A percentile compares a stretch with the other conserved stretches of the same genome.
Conservation (phyloP, 1,140 invertebrate species). For the Dryas iulia region DNA sequence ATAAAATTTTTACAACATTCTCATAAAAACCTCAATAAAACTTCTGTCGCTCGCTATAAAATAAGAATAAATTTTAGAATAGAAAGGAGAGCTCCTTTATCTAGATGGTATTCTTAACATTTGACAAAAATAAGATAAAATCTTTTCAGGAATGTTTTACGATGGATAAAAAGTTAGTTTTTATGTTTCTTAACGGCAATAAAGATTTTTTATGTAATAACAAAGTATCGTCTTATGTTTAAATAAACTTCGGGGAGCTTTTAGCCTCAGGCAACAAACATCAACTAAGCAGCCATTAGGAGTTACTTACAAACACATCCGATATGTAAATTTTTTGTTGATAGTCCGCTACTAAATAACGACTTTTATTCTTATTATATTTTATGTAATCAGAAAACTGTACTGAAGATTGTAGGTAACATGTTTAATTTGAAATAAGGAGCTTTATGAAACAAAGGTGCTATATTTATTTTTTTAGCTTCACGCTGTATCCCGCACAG, state of each 20-base stretch:
- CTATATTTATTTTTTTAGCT: too few relatives aligned
- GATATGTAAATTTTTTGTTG: not conserved
- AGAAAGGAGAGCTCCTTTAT: slow-evolving; percentile 12
- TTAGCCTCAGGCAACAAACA: not conserved
- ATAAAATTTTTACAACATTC: slow-evolving; percentile 2
- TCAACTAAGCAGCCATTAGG: not conserved
- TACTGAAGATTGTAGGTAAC: too few relatives aligned
- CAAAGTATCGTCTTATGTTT: not conserved
- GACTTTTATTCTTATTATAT: too few relatives aligned
- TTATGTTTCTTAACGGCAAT: not conserved
- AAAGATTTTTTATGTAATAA: slow-evolving; percentile 12
- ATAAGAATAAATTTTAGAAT: slow-evolving; percentile 17
- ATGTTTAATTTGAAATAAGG: too few relatives aligned
- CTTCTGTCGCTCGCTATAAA: slow-evolving; percentile 12
- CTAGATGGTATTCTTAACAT: slow-evolving; percentile 13
- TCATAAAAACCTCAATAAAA: slow-evolving; percentile 11
- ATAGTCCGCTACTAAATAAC: too few relatives aligned
- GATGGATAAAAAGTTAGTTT: slow-evolving; percentile 14
- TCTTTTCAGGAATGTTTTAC: slow-evolving; percentile 13
- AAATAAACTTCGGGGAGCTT: not conserved
- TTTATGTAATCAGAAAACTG: too few relatives aligned
- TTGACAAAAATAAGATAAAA: slow-evolving; percentile 23
- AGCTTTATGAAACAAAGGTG: too few relatives aligned
- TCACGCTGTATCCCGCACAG: too few relatives aligned
- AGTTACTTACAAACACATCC: not conserved